Evolutionary conservation across 2,797 vertebrate genomes (phyloP).

Genomic region (Rhincodon typus): DNA sequence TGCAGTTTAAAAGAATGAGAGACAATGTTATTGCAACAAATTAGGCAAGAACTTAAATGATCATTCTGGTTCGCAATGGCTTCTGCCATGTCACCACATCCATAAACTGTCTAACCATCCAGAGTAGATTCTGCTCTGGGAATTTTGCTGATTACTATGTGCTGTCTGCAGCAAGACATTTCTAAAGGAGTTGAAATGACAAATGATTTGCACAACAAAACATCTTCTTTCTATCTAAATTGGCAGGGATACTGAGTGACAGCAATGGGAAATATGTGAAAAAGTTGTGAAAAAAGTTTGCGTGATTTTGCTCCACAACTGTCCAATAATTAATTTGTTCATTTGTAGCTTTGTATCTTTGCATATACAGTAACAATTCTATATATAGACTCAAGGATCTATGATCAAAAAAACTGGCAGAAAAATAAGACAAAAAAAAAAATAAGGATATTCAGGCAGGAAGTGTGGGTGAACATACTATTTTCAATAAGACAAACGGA

Average conservation of each 20-base stretch:
- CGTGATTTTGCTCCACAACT: neutral
- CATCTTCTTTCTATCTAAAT: neutral
- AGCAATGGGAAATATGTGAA: neutral
- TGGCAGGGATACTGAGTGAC: neutral
- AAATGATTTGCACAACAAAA: too few species aligned
- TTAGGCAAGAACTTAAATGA: too few species aligned
- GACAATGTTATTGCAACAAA: too few species aligned
- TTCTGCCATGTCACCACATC: too few species aligned
- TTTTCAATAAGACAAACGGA: neutral
- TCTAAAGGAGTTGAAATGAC: too few species aligned
- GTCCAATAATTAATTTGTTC: neutral
- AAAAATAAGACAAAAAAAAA: neutral
- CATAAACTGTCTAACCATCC: too few species aligned
- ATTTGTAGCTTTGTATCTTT: neutral
- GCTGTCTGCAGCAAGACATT: too few species aligned
- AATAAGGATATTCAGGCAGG: neutral
- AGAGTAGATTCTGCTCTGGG: too few species aligned
- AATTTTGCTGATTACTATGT: too few species aligned
- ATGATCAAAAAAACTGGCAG: neutral
- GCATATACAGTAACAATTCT: neutral
- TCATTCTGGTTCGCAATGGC: too few species aligned
- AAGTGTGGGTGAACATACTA: neutral
- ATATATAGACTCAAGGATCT: neutral
- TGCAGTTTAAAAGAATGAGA: too few species aligned
- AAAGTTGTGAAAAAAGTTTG: neutral